phyloP scores from a whole-genome alignment of 2,888 invertebrate genomes.

The Glaucopsyche alexis region DNA sequence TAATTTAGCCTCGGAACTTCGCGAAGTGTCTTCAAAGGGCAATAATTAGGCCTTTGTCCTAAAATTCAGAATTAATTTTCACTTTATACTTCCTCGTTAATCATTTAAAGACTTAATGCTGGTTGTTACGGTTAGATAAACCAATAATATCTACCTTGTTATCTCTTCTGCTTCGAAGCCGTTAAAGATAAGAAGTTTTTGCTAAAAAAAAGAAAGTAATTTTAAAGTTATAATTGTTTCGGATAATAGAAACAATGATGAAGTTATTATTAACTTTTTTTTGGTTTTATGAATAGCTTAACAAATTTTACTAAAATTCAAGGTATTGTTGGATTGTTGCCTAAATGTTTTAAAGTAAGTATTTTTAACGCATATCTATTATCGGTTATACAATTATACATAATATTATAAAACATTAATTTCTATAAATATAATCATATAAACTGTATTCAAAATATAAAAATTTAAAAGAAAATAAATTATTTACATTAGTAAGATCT shows the following conservation, averaged over 20 bases:
- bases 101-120: slow-evolving; percentile 40
- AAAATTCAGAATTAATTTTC: slow-evolving; percentile 51
- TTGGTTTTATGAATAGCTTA: background rate
- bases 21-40: slow-evolving; percentile 54
- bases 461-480: too few relatives aligned
- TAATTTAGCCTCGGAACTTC: slow-evolving; percentile 55
- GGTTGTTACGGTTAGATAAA: slow-evolving; percentile 25
- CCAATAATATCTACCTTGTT: slow-evolving; percentile 15
- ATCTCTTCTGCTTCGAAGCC: background rate
- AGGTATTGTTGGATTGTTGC: too few relatives aligned
- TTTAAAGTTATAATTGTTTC: slow-evolving; percentile 6
- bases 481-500: too few relatives aligned
- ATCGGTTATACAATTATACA: too few relatives aligned
- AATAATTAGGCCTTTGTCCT: slow-evolving; percentile 65
- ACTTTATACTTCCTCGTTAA: slow-evolving; percentile 43
- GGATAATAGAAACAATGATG: background rate
- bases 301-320: background rate
- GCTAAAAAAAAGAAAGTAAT: slow-evolving; percentile 8
- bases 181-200: background rate
- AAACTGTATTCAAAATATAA: too few relatives aligned
- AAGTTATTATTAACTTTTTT: background rate
- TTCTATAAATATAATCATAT: too few relatives aligned
- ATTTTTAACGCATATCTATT: too few relatives aligned
- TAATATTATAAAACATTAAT: too few relatives aligned
- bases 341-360: too few relatives aligned